Evolutionary conservation across 2,113 vertebrate genomes (phyloP).

Genomic region (Dasyurus viverrinus): DNA sequence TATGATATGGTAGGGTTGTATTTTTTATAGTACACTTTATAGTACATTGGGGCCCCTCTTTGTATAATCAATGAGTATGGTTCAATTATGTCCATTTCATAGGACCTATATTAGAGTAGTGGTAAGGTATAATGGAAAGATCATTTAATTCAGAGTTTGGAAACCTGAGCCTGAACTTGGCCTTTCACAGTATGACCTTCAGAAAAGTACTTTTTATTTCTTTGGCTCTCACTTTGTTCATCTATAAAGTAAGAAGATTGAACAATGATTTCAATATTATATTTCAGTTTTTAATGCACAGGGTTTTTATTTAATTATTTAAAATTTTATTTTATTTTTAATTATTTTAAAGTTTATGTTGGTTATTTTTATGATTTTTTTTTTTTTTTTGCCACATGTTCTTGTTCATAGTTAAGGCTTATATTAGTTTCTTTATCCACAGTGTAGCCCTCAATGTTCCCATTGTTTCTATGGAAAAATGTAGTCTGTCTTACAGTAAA

Average conservation of each 20-base stretch:
- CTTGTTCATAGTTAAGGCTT: constrained; percentile 21
- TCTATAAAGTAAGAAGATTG: neutral
- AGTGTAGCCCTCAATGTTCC: neutral
- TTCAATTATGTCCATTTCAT: neutral
- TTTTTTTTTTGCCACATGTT: neutral
- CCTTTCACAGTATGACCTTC: neutral
- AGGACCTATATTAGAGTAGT: neutral
- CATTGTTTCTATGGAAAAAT: neutral
- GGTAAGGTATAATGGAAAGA: neutral
- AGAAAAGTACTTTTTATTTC: neutral
- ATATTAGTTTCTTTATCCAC: neutral
- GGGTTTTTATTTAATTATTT: no score
- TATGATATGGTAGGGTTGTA: constrained; percentile 6
- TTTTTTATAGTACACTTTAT: neutral
- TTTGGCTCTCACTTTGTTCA: neutral
- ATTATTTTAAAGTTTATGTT: neutral
- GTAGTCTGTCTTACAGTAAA: neutral
- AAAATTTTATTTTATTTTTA: neutral
- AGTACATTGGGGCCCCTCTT: neutral
- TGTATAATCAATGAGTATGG: neutral
- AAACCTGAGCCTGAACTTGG: neutral
- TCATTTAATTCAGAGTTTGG: neutral
- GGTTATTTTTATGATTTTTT: neutral
- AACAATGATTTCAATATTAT: neutral
- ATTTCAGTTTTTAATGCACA: neutral